Base-by-base conservation (phyloP, 2,113 vertebrate genomes). In the Zosterops pallidus region DNA sequence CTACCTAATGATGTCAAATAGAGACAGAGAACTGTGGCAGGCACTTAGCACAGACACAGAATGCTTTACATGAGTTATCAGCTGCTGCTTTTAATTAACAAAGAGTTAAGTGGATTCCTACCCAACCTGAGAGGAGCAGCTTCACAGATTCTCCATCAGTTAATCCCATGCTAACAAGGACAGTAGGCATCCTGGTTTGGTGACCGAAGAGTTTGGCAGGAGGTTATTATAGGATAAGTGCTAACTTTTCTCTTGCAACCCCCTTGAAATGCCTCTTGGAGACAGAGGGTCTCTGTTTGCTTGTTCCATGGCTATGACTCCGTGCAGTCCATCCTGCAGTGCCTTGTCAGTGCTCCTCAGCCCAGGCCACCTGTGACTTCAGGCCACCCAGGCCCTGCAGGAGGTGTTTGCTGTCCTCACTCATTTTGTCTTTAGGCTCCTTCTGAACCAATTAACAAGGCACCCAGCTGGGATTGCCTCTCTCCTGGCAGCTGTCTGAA, bases 51-150 rank as follows among this genome's bases (percentile, higher is more conserved):
- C 44, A 65, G 28, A 37, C 15, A 52, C 64, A 78, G 49, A 86
- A 63, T 50, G 25, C 49, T 77, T 63, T 81, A 78, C 44, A 28
- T 56, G 55, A 72, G 49, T 23, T 65, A 69, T 71, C 68, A 69
- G 57, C 75, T 69, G 42, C 75, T 94, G 62, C 77, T 95, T 88
- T 82, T 86, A 92, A 94, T 87, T 91, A 94, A 85, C 89, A 69
- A 75, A 9, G 21, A 39, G 17, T 57, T 84, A 75, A 75, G 44
- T 22, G 37, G 41, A 55, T 89, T 95, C 59, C 69, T 65, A 37
- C 39, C 14, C 1, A 0, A 6, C 20, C 39, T 14, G 15, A 41
- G 60, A 85, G 42, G 42, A 95, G 60, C 63, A 91, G 47, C 23
- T 81, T 75, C 80, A 60, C 53, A 53, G 70, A 59, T 39, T 28